Conservation (phyloP, 2,888 invertebrate genomes). For the Lydus trimaculatus region DNA sequence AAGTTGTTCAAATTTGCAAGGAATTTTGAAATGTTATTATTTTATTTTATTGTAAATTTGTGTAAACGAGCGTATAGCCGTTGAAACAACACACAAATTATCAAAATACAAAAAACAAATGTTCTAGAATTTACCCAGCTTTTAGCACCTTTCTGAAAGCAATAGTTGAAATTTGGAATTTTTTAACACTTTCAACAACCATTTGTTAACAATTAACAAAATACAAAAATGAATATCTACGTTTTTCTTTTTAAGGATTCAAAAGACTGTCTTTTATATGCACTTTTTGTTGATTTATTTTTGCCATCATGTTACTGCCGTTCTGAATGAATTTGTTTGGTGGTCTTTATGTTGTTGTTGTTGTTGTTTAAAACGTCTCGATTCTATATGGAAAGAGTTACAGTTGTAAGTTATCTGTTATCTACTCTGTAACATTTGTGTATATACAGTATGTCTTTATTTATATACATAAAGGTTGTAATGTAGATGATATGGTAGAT, state of each 20-base stretch:
- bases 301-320: no score
- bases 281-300: not conserved
- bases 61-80: no score
- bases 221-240: no score
- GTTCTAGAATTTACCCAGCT: not conserved
- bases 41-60: not conserved
- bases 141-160: conserved; percentile 5
- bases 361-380: conserved; percentile 16
- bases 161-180: not conserved
- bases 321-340: not conserved
- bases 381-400: conserved; percentile 25
- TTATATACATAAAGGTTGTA: conserved; percentile 28
- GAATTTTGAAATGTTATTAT: not conserved
- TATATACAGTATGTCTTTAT: conserved; percentile 39
- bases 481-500: conserved; percentile 41
- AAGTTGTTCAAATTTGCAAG: not conserved
- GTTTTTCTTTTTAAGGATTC: not conserved
- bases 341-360: conserved; percentile 17
- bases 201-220: not conserved
- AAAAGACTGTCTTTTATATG: not conserved
- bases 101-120: not conserved
- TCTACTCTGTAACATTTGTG: conserved; percentile 27
- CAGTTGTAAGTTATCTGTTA: conserved; percentile 23
- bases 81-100: not conserved
- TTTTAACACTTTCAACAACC: not conserved